phyloP scores from a whole-genome alignment of 2,888 invertebrate species.

The Cepaea hortensis region DNA sequence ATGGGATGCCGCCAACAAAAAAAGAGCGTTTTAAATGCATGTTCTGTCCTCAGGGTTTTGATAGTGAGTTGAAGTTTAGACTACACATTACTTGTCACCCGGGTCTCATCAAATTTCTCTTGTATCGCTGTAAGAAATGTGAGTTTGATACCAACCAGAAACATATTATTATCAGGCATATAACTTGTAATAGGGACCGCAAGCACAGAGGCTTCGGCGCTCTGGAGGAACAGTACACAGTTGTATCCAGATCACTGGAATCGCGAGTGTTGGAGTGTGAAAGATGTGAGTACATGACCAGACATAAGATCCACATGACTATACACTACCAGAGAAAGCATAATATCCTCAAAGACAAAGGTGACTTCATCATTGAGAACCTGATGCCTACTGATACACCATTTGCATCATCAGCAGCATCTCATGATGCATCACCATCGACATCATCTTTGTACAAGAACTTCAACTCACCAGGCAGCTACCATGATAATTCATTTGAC shows the following conservation, averaged over 20 bases:
- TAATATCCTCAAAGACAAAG: slow-evolving; percentile 47
- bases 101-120: slow-evolving; percentile 54
- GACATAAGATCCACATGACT: slow-evolving; percentile 55
- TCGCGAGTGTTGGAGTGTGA: slow-evolving; percentile 55
- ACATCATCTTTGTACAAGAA: not conserved
- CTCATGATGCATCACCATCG: slow-evolving; percentile 17
- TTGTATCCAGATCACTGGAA: slow-evolving; percentile 52
- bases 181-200: slow-evolving; percentile 51
- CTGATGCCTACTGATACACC: slow-evolving; percentile 42
- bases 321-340: slow-evolving; percentile 56
- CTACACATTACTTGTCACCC: slow-evolving; percentile 57
- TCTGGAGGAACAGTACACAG: slow-evolving; percentile 51
- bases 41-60: slow-evolving; percentile 58
- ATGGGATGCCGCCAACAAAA: slow-evolving; percentile 53
- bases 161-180: slow-evolving; percentile 53
- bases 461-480: slow-evolving; percentile 23
- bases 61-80: slow-evolving; percentile 53
- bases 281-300: slow-evolving; percentile 55
- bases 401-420: not conserved
- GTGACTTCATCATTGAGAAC: slow-evolving; percentile 44
- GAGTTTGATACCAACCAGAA: slow-evolving; percentile 56
- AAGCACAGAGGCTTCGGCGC: slow-evolving; percentile 48
- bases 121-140: slow-evolving; percentile 55
- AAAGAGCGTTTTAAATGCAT: slow-evolving; percentile 56
- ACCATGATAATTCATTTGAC: slow-evolving; percentile 28